Conservation (phyloP, 1,140 invertebrate species). For the Cotesia chilonis region DNA sequence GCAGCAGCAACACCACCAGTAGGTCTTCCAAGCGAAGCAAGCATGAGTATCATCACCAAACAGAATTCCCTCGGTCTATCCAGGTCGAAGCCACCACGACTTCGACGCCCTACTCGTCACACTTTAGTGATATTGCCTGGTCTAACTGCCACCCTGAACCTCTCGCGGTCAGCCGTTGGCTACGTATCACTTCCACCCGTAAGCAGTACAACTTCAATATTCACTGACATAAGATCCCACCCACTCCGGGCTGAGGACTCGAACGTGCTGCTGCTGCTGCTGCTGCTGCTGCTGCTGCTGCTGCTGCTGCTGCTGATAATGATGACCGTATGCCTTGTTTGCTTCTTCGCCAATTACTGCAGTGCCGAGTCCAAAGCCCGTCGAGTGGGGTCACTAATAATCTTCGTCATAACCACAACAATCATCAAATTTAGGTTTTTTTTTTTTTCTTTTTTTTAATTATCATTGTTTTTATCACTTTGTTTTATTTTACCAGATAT, state of each 20-base stretch:
- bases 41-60: slow-evolving; percentile 47
- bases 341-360: slow-evolving; percentile 32
- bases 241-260: slow-evolving; percentile 63
- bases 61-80: slow-evolving; percentile 53
- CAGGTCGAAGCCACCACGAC: slow-evolving; percentile 60
- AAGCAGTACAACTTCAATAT: slow-evolving; percentile 66
- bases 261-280: slow-evolving; percentile 20
- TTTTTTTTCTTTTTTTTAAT: slow-evolving; percentile 23
- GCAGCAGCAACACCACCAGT: too few species aligned
- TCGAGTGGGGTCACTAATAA: slow-evolving; percentile 48
- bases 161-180: slow-evolving; percentile 61
- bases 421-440: slow-evolving; percentile 8
- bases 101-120: slow-evolving; percentile 52
- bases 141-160: slow-evolving; percentile 63
- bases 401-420: slow-evolving; percentile 26
- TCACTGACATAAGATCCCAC: slow-evolving; percentile 65
- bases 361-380: slow-evolving; percentile 52
- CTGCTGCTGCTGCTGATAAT: slow-evolving; percentile 26
- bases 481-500: neutral
- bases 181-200: slow-evolving; percentile 62
- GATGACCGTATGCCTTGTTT: slow-evolving; percentile 34
- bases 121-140: slow-evolving; percentile 62
- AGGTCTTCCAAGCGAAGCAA: slow-evolving; percentile 49
- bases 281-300: slow-evolving; percentile 27
- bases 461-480: slow-evolving; percentile 27